phyloP scores from a whole-genome alignment of 2,113 vertebrate species.

The Triplophysa dalaica region DNA sequence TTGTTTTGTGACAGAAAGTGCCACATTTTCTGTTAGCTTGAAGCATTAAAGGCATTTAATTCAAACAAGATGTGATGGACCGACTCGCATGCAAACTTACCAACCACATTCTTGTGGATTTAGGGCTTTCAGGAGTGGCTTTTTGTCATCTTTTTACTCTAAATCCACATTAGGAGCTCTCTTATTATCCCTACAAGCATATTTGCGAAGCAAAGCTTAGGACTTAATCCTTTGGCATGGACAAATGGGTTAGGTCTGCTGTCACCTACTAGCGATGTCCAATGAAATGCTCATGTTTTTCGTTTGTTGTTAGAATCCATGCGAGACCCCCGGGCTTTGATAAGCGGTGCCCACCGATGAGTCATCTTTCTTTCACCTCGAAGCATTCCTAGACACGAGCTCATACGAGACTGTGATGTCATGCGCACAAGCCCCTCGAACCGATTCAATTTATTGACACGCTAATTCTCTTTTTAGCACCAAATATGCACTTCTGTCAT shows the following conservation, averaged over 20 bases:
- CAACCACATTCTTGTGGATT: slow-evolving; percentile 33
- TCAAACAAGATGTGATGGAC: slow-evolving; percentile 54
- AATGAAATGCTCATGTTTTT: slow-evolving; percentile 45
- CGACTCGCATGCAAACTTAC: slow-evolving; percentile 59
- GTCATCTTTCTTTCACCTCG: slow-evolving; percentile 41
- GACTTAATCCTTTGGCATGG: slow-evolving; percentile 9
- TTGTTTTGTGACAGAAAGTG: slow-evolving; percentile 63
- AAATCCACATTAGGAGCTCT: slow-evolving; percentile 20
- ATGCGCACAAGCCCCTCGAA: slow-evolving; percentile 22
- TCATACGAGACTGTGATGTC: slow-evolving; percentile 30
- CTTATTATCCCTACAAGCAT: slow-evolving; percentile 16
- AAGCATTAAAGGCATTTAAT: slow-evolving; percentile 63
- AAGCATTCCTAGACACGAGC: not conserved
- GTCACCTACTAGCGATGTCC: not conserved
- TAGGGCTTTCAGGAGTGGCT: slow-evolving; percentile 19
- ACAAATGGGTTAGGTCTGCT: slow-evolving; percentile 32
- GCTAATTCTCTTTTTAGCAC: slow-evolving; percentile 22
- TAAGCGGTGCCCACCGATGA: slow-evolving; percentile 29
- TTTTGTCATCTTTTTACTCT: slow-evolving; percentile 21
- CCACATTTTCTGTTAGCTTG: slow-evolving; percentile 62
- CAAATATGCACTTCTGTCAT: not conserved
- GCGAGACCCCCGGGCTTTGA: slow-evolving; percentile 23
- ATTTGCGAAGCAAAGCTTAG: not conserved
- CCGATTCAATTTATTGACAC: slow-evolving; percentile 9
- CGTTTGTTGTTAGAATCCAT: slow-evolving; percentile 42